A percentile compares a stretch with the other conserved stretches of the same genome.
These are phyloP conservation scores for Erebia ligea DNA, from an alignment of 2,888 invertebrate genomes.

Conservation along the genomic window DNA sequence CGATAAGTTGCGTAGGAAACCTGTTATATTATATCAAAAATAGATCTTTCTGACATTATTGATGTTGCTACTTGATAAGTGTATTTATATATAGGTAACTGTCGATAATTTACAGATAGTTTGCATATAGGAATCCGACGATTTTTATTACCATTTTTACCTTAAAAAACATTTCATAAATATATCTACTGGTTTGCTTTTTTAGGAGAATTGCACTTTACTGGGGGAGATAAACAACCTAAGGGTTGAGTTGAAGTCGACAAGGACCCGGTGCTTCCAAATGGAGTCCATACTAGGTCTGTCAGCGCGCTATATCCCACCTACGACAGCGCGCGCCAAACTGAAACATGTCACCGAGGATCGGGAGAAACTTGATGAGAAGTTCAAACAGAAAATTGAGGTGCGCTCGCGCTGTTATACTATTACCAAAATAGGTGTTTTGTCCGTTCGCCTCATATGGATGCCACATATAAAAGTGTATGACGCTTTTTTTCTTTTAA, in stretches of 20 bases:
- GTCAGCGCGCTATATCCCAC: slow-evolving; percentile 81
- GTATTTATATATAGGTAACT: too few species aligned
- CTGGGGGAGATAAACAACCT: slow-evolving; percentile 90
- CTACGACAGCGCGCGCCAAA: slow-evolving; percentile 85
- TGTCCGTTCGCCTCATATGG: too few species aligned
- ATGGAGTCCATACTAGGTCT: slow-evolving; percentile 89
- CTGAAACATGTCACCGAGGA: slow-evolving; percentile 85
- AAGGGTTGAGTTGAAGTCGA: slow-evolving; percentile 86
- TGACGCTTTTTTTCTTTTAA: too few species aligned
- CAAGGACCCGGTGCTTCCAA: slow-evolving; percentile 86
- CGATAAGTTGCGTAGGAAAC: too few species aligned
- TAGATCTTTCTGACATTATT: too few species aligned
- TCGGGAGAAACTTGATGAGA: slow-evolving; percentile 83
- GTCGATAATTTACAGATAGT: too few species aligned
- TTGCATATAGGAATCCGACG: too few species aligned
- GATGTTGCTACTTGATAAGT: too few species aligned
- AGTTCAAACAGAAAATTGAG: slow-evolving; percentile 77
- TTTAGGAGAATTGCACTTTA: slow-evolving; percentile 88
- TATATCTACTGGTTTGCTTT: slow-evolving; percentile 33
- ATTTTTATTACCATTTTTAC: too few species aligned
- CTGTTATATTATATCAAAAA: too few species aligned
- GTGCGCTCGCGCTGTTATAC: slow-evolving; percentile 55
- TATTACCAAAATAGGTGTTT: not conserved
- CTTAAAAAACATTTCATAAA: too few species aligned
- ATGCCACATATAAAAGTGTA: too few species aligned